Evolutionary conservation across 2,113 vertebrate species (phyloP).

Genomic region (Lamprotornis superbus): DNA sequence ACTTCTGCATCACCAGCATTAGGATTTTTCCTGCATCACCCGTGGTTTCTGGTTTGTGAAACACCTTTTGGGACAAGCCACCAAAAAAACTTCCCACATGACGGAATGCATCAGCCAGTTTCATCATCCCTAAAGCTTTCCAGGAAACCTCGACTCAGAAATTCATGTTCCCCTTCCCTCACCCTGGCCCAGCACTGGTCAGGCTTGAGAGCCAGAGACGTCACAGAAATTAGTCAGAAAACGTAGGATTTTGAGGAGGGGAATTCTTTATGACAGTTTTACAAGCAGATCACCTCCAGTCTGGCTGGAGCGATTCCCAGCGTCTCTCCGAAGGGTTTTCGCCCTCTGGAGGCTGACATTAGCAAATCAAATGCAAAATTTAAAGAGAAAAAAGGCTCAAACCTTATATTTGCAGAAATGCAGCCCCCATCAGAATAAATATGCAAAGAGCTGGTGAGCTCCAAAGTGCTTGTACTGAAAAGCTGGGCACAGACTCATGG

Average conservation of each 20-base stretch:
- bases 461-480: neutral
- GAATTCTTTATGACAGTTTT: neutral
- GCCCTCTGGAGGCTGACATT: slow-evolving; percentile 36
- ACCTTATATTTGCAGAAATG: neutral
- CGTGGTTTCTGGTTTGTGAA: neutral
- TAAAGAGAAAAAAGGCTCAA: neutral
- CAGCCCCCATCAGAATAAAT: neutral
- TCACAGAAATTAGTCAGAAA: neutral
- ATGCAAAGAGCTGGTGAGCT: neutral
- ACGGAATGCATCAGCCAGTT: neutral
- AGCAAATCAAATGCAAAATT: neutral
- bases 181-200: neutral
- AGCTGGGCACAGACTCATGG: neutral
- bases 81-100: neutral
- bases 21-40: accelerated
- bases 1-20: accelerated
- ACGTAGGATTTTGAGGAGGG: accelerated
- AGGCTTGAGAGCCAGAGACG: accelerated
- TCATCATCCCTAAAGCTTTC: neutral
- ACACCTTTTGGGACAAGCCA: neutral
- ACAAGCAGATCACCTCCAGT: neutral
- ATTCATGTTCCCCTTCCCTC: neutral
- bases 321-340: neutral
- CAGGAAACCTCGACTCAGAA: neutral
- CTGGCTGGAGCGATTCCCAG: neutral